A percentile compares a stretch with the other conserved stretches of the same genome.
These are phyloP conservation scores for Donacobius atricapilla DNA, from an alignment of 2,113 vertebrate species.

Conservation along the genomic window DNA sequence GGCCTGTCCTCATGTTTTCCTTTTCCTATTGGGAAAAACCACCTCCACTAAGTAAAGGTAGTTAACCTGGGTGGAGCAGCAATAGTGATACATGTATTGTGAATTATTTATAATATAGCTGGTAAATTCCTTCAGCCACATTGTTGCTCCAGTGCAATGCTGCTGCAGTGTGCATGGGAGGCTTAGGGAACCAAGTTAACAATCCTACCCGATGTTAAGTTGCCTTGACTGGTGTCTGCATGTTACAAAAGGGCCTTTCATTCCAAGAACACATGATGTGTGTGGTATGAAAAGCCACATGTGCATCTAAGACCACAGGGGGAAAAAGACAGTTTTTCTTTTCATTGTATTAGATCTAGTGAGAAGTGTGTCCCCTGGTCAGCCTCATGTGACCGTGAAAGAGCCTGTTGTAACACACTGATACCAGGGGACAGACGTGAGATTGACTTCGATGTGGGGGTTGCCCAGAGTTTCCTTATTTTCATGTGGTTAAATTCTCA, in stretches of 20 bases:
- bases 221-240: constrained; percentile 10
- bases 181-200: constrained; percentile 38
- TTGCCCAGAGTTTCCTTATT: constrained; percentile 1
- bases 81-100: neutral
- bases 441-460: constrained; percentile 14
- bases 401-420: constrained; percentile 50
- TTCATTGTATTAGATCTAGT: constrained; percentile 49
- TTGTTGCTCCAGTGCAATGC: neutral
- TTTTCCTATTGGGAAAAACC: neutral
- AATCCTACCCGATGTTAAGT: constrained; percentile 56
- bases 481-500: neutral
- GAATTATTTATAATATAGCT: neutral
- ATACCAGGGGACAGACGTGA: neutral
- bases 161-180: constrained; percentile 10
- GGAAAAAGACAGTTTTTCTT: constrained; percentile 63
- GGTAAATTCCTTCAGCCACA: neutral
- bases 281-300: constrained; percentile 62
- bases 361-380: constrained; percentile 52
- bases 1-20: neutral
- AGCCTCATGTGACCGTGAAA: constrained; percentile 59
- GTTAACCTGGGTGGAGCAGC: neutral
- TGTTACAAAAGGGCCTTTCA: constrained; percentile 56
- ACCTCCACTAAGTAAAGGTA: neutral
- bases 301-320: constrained; percentile 67
- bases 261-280: constrained; percentile 63